Evolutionary conservation across 2,888 invertebrate genomes (phyloP).

Genomic region (Pseudoips prasinana): DNA sequence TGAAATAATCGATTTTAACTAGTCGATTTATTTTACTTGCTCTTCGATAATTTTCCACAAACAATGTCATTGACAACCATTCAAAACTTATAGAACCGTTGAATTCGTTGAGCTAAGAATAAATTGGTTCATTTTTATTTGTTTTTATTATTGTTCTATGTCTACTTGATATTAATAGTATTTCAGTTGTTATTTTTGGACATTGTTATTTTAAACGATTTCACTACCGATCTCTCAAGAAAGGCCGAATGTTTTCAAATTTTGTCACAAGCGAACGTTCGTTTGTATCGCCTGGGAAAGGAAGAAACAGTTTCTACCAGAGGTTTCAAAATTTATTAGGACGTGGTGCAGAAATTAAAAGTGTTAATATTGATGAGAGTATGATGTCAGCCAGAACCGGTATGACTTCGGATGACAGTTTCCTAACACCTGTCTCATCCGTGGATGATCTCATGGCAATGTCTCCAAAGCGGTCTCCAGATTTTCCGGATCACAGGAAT

Average conservation of each 20-base stretch:
- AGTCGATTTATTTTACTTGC: too few relatives aligned
- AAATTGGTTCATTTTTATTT: slow-evolving; percentile 29
- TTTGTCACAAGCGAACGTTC: slow-evolving; percentile 41
- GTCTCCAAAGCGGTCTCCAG: slow-evolving; percentile 51
- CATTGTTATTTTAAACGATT: slow-evolving; percentile 9
- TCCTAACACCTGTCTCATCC: slow-evolving; percentile 62
- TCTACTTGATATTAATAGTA: slow-evolving; percentile 9
- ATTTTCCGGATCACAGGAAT: slow-evolving; percentile 41
- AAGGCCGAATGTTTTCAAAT: slow-evolving; percentile 58
- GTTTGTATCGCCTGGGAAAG: slow-evolving; percentile 40
- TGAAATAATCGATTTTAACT: too few relatives aligned
- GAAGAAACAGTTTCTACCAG: slow-evolving; percentile 47
- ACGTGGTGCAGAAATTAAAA: slow-evolving; percentile 28
- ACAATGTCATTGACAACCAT: slow-evolving; percentile 5
- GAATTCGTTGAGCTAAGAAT: slow-evolving; percentile 36
- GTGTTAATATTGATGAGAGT: slow-evolving; percentile 29
- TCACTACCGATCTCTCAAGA: background rate
- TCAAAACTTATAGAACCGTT: slow-evolving; percentile 42
- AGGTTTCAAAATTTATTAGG: slow-evolving; percentile 52
- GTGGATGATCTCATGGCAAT: slow-evolving; percentile 64
- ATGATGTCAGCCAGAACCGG: slow-evolving; percentile 55
- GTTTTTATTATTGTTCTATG: slow-evolving; percentile 19
- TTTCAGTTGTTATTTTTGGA: slow-evolving; percentile 2
- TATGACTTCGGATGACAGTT: slow-evolving; percentile 56
- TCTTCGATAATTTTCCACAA: too few relatives aligned